Conservation (phyloP, 2,888 invertebrate species). For the Pecten maximus region DNA sequence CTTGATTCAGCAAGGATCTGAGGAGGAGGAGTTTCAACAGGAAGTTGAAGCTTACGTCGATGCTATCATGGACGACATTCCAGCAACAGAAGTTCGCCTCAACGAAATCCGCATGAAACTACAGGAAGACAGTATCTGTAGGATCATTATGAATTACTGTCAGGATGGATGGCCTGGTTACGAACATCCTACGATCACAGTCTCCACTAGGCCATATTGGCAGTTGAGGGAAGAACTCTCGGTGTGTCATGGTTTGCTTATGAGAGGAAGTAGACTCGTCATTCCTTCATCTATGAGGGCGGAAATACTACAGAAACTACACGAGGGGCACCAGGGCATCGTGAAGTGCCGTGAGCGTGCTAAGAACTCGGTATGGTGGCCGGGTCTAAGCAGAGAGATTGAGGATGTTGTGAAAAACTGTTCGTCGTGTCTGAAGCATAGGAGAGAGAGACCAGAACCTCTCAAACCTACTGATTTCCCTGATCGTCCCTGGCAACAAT, state of each 20-base stretch:
- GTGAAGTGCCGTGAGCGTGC: slow-evolving; percentile 40
- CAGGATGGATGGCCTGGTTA: slow-evolving; percentile 36
- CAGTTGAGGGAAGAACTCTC: slow-evolving; percentile 7
- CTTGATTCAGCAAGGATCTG: background rate
- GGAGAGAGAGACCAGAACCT: background rate
- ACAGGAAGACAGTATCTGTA: slow-evolving; percentile 16
- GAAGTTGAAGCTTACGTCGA: slow-evolving; percentile 51
- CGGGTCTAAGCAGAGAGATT: background rate
- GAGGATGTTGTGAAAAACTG: slow-evolving; percentile 36
- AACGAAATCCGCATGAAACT: slow-evolving; percentile 39
- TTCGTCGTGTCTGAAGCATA: background rate
- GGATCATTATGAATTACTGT: background rate
- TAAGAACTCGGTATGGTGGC: slow-evolving; percentile 43
- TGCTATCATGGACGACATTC: slow-evolving; percentile 45
- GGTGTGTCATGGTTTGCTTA: slow-evolving; percentile 33
- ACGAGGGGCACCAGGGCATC: slow-evolving; percentile 36
- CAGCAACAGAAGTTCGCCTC: slow-evolving; percentile 53
- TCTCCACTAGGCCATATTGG: slow-evolving; percentile 37
- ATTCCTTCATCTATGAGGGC: slow-evolving; percentile 38
- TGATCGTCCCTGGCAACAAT: slow-evolving; percentile 38
- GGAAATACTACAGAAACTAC: slow-evolving; percentile 39
- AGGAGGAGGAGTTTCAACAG: slow-evolving; percentile 48
- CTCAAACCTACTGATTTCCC: background rate
- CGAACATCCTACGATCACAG: background rate
- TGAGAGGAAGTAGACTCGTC: slow-evolving; percentile 39